Evolutionary conservation across 64 coral and sea anemone genomes (phyloP).

Genomic region (Actinia equina): DNA sequence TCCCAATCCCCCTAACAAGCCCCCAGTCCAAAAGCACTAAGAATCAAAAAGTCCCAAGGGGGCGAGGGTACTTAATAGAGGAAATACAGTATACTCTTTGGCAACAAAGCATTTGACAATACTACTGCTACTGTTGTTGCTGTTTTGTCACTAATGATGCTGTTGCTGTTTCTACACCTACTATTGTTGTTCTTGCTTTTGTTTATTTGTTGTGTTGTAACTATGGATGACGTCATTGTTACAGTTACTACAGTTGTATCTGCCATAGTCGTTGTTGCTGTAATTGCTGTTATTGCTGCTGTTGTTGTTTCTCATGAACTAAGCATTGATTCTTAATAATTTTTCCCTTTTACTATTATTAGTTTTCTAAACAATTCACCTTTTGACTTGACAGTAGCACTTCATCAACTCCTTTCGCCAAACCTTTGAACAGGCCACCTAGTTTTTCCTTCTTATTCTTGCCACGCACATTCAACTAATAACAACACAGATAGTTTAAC

Average conservation of each 20-base stretch:
- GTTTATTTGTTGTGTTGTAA: too few relatives aligned
- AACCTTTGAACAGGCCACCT: slow-evolving; percentile 85
- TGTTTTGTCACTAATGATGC: background rate
- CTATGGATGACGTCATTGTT: background rate
- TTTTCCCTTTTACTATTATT: background rate
- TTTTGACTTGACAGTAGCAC: slow-evolving; percentile 88
- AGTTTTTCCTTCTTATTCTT: slow-evolving; percentile 97
- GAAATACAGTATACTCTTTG: too few relatives aligned
- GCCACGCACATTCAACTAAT: slow-evolving; percentile 87
- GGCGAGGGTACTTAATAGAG: too few relatives aligned
- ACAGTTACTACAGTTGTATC: background rate
- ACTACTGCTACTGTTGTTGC: background rate
- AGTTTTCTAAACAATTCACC: slow-evolving; percentile 5
- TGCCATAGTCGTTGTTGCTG: background rate
- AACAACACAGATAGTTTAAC: background rate
- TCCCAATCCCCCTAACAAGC: too few relatives aligned
- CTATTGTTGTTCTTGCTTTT: too few relatives aligned
- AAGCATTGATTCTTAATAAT: too few relatives aligned
- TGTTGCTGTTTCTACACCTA: background rate
- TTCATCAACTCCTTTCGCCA: slow-evolving; percentile 97
- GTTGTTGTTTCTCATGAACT: too few relatives aligned
- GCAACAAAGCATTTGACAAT: too few relatives aligned
- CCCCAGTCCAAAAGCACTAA: too few relatives aligned
- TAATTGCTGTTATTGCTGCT: too few relatives aligned
- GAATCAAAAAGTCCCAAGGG: too few relatives aligned